These are phyloP conservation scores for Alviniconcha marisindica DNA, from an alignment of 1,140 invertebrate species.

Conservation along the genomic window DNA sequence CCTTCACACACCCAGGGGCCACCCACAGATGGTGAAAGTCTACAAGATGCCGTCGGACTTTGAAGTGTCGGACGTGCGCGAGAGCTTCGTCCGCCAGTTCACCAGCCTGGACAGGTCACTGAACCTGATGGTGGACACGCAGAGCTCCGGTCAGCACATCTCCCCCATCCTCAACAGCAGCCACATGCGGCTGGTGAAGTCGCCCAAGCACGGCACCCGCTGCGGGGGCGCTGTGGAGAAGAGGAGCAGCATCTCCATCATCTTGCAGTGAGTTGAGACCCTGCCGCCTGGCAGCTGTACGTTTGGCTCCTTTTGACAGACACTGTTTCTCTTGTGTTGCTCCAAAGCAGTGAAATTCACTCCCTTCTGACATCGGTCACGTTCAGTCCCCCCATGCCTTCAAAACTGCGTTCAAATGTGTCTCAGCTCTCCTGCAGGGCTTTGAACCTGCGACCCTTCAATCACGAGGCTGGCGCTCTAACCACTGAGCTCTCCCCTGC, in stretches of 20 bases:
- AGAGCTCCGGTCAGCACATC: slow-evolving; percentile 55
- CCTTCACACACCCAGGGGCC: slow-evolving; percentile 86
- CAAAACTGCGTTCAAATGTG: too few relatives aligned
- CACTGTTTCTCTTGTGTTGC: too few relatives aligned
- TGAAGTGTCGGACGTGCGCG: slow-evolving; percentile 95
- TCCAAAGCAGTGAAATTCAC: too few relatives aligned
- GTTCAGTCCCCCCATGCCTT: too few relatives aligned
- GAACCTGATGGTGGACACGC: slow-evolving; percentile 66
- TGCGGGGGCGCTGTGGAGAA: slow-evolving; percentile 70
- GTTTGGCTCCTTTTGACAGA: too few relatives aligned
- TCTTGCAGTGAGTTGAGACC: slow-evolving; percentile 67
- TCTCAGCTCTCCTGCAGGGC: too few relatives aligned
- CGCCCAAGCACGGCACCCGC: slow-evolving; percentile 51
- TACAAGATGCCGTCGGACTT: slow-evolving; percentile 98
- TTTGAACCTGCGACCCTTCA: too few relatives aligned
- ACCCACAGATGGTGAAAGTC: slow-evolving; percentile 97
- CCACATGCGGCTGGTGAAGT: slow-evolving; percentile 61
- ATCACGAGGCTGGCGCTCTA: too few relatives aligned
- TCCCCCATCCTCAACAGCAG: slow-evolving; percentile 56
- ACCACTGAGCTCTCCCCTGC: too few relatives aligned
- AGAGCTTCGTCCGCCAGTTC: slow-evolving; percentile 99
- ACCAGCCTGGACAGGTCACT: slow-evolving; percentile 57
- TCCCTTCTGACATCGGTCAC: too few relatives aligned
- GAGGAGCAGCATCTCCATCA: slow-evolving; percentile 62
- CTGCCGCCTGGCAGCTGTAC: too few relatives aligned